A percentile compares a stretch with the other conserved stretches of the same genome.
These are phyloP conservation scores for Psix sp. DNA, from an alignment of 1,140 invertebrate genomes.

Conservation along the genomic window DNA sequence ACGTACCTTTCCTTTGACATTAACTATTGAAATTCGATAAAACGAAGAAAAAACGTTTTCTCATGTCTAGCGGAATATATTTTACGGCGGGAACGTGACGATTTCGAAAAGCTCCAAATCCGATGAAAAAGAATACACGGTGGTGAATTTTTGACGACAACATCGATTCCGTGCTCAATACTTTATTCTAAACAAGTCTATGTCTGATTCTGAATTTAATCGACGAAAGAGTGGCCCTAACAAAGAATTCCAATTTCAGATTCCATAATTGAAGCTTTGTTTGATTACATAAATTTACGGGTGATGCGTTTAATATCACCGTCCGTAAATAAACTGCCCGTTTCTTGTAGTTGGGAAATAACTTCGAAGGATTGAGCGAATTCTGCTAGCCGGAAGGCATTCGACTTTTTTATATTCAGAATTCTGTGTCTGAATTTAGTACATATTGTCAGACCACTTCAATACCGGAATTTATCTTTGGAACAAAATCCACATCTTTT, in stretches of 20 bases:
- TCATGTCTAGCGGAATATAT: slow-evolving; percentile 3
- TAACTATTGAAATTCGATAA: slow-evolving; percentile 17
- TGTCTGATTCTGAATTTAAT: slow-evolving; percentile 11
- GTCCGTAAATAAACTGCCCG: slow-evolving; percentile 11
- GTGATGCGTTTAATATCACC: slow-evolving; percentile 17
- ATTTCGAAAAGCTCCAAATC: slow-evolving; percentile 18
- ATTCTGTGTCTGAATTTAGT: too few relatives aligned
- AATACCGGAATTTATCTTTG: slow-evolving; percentile 19
- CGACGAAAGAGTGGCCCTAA: background rate
- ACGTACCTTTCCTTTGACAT: background rate
- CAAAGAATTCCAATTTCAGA: background rate
- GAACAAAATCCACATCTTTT: slow-evolving; percentile 14
- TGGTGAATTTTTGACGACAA: slow-evolving; percentile 32
- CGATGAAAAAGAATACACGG: slow-evolving; percentile 26
- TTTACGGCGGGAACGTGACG: slow-evolving; percentile 27
- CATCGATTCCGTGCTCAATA: slow-evolving; percentile 19
- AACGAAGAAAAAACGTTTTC: slow-evolving; percentile 13
- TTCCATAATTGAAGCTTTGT: too few relatives aligned
- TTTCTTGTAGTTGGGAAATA: too few relatives aligned
- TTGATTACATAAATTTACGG: too few relatives aligned
- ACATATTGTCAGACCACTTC: slow-evolving; percentile 16
- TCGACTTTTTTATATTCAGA: slow-evolving; percentile 20
- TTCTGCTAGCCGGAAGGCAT: too few relatives aligned
- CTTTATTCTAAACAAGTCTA: slow-evolving; percentile 18
- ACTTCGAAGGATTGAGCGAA: too few relatives aligned